phyloP scores from a whole-genome alignment of 2,113 vertebrate genomes.

The Zingel zingel region DNA sequence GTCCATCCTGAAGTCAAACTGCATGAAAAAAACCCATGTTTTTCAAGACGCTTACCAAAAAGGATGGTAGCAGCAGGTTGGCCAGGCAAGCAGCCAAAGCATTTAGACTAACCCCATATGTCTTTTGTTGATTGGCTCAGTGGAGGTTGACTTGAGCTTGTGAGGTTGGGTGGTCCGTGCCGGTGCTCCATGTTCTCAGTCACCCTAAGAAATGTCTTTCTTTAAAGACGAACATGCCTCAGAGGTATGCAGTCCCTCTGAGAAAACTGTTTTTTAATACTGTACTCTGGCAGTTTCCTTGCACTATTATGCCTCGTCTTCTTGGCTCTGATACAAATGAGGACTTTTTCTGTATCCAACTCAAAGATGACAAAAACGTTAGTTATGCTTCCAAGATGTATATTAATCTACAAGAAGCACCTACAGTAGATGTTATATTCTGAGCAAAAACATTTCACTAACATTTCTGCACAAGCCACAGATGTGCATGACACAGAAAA shows the following conservation, averaged over 20 bases:
- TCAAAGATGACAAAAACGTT: not conserved
- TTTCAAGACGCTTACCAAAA: not conserved
- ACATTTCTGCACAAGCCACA: slow-evolving; percentile 30
- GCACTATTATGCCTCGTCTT: not conserved
- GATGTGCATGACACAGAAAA: slow-evolving; percentile 35
- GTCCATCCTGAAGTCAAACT: not conserved
- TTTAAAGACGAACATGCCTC: slow-evolving; percentile 21
- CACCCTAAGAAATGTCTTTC: slow-evolving; percentile 4
- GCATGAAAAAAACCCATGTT: not conserved
- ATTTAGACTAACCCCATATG: slow-evolving; percentile 16
- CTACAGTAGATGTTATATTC: slow-evolving; percentile 22
- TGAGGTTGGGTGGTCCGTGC: slow-evolving; percentile 1
- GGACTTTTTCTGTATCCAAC: not conserved
- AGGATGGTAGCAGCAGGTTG: not conserved
- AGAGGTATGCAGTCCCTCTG: not conserved
- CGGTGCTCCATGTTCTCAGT: not conserved
- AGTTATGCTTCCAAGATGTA: not conserved
- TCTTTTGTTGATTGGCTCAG: slow-evolving; percentile 32
- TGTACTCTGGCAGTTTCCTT: slow-evolving; percentile 10
- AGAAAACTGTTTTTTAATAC: slow-evolving; percentile 23
- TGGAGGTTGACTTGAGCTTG: slow-evolving; percentile 5
- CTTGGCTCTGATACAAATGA: not conserved
- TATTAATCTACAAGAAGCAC: not conserved
- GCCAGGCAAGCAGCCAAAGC: slow-evolving; percentile 18
- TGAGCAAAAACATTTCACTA: not conserved